phyloP scores from a whole-genome alignment of 2,797 vertebrate species.

The Sphenodon punctatus region DNA sequence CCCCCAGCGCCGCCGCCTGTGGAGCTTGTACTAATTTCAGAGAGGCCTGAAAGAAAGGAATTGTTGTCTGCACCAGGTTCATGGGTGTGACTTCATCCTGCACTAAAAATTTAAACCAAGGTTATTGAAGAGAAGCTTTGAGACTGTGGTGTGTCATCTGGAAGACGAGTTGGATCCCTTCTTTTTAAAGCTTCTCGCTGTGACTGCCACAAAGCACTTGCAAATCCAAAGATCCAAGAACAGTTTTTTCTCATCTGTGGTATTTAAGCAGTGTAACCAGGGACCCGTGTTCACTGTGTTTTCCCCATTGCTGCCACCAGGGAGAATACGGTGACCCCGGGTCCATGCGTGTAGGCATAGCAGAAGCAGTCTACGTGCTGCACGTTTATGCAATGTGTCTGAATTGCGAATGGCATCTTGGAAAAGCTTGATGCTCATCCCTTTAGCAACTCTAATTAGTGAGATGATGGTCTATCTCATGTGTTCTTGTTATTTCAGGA shows the following conservation, averaged over 20 bases:
- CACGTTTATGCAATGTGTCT: background rate
- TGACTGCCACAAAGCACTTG: background rate
- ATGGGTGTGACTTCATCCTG: no score
- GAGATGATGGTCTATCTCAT: background rate
- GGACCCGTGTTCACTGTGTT: no score
- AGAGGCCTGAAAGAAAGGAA: no score
- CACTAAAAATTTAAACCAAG: background rate
- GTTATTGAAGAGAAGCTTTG: background rate
- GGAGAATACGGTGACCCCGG: no score
- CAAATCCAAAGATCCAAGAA: background rate
- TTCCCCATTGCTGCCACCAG: no score
- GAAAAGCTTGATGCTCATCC: background rate
- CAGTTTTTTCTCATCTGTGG: background rate
- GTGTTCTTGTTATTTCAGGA: conserved; percentile 80
- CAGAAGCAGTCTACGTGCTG: no score
- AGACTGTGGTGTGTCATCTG: background rate
- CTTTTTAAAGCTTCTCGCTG: background rate
- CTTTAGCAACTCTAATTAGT: background rate
- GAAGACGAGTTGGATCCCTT: background rate
- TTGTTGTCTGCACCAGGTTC: no score
- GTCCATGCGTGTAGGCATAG: no score
- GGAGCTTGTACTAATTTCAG: no score
- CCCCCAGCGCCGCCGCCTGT: no score
- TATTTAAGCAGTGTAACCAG: background rate
- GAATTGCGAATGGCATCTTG: background rate